Conservation (phyloP, 2,797 vertebrate species). For the Aphelocoma californica region DNA sequence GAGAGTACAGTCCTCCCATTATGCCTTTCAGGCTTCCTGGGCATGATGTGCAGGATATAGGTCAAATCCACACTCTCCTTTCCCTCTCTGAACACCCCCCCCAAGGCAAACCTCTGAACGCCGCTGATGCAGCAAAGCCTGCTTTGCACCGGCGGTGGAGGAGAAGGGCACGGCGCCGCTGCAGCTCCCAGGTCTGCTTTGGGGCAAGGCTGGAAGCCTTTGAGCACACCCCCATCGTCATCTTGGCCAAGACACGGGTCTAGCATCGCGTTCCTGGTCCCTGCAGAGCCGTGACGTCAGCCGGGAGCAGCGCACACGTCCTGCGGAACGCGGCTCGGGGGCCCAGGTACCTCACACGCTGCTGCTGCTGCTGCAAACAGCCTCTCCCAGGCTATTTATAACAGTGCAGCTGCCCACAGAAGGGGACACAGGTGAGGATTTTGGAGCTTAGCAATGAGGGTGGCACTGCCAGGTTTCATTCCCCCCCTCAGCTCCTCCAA, state of each 20-base stretch:
- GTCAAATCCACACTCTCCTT: background rate
- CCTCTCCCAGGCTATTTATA: background rate
- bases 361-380: background rate
- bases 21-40: background rate
- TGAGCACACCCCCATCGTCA: background rate
- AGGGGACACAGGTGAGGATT: background rate
- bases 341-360: background rate
- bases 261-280: rapidly evolving
- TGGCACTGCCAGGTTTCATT: background rate
- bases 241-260: too few species aligned
- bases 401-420: background rate
- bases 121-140: background rate
- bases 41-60: background rate
- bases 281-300: background rate
- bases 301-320: background rate
- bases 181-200: background rate
- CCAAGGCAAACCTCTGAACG: background rate
- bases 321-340: background rate
- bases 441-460: background rate
- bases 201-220: background rate
- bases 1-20: background rate
- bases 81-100: background rate
- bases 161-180: rapidly evolving
- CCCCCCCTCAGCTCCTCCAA: background rate
- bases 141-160: background rate